phyloP scores from a whole-genome alignment of 2,888 invertebrate genomes.

The Ernsta delagoae region DNA sequence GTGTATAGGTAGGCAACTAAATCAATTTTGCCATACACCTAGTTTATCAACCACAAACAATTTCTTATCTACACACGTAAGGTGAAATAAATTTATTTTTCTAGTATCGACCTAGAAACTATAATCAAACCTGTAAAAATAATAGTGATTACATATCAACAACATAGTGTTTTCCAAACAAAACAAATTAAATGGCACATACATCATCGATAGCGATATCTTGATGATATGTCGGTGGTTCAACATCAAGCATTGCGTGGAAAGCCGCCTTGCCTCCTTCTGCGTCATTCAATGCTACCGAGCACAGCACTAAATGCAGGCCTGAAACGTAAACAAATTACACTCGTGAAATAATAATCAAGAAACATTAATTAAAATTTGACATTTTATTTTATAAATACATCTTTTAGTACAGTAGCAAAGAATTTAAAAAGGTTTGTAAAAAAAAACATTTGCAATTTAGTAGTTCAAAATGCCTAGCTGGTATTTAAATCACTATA shows the following conservation, averaged over 20 bases:
- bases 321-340: constrained; percentile 74
- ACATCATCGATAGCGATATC: constrained; percentile 77
- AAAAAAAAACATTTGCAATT: no score
- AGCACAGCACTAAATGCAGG: constrained; percentile 94
- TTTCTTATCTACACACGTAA: background rate
- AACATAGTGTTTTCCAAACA: background rate
- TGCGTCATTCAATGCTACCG: constrained; percentile 94
- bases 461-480: no score
- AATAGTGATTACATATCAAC: background rate
- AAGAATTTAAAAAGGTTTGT: no score
- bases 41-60: background rate
- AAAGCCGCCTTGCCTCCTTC: constrained; percentile 98
- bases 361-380: no score
- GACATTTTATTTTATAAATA: no score
- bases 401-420: no score
- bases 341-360: no score
- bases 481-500: no score
- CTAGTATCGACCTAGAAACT: constrained; percentile 16
- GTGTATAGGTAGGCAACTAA: background rate
- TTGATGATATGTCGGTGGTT: constrained; percentile 80
- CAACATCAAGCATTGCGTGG: constrained; percentile 94
- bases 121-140: constrained; percentile 6
- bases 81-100: background rate
- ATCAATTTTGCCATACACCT: background rate
- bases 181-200: constrained; percentile 41